phyloP scores from a whole-genome alignment of 2,797 vertebrate species.

The Pipistrellus nathusii region DNA sequence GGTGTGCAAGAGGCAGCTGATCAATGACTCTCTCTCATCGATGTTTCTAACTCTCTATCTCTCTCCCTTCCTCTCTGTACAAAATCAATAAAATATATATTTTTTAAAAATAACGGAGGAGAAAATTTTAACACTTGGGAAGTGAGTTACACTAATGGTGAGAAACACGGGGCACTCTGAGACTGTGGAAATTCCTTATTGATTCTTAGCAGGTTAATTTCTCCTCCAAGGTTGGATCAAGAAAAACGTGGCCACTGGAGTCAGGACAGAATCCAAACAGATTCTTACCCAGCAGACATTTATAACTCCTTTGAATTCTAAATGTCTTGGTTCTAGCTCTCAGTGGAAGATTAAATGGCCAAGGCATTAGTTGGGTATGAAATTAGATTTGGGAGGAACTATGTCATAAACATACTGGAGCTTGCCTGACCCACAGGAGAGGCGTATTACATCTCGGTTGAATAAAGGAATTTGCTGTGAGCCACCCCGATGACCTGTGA shows the following conservation, averaged over 20 bases:
- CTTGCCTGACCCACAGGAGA: background rate
- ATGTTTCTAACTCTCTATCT: too few species aligned
- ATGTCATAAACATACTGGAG: slow-evolving; percentile 23
- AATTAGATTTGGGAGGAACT: slow-evolving; percentile 26
- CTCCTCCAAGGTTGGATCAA: background rate
- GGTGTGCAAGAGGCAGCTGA: too few species aligned
- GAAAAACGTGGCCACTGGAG: background rate
- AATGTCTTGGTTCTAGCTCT: slow-evolving; percentile 14
- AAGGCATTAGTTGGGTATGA: background rate
- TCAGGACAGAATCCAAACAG: background rate
- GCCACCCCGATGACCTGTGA: slow-evolving; percentile 1
- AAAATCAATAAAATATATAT: too few species aligned
- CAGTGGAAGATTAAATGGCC: background rate
- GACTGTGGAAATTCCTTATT: background rate
- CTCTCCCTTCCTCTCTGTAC: too few species aligned
- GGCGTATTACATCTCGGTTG: background rate
- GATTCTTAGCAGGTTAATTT: background rate
- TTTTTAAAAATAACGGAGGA: too few species aligned
- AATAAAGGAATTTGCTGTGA: slow-evolving; percentile 33
- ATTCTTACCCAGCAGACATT: background rate
- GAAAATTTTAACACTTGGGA: background rate
- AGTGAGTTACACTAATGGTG: background rate
- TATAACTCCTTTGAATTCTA: background rate
- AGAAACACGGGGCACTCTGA: background rate
- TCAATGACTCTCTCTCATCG: too few species aligned